A percentile compares a stretch with the other conserved stretches of the same genome.
Evolutionary conservation across 2,797 vertebrate species (phyloP).

Genomic region (Siniperca undulata): DNA sequence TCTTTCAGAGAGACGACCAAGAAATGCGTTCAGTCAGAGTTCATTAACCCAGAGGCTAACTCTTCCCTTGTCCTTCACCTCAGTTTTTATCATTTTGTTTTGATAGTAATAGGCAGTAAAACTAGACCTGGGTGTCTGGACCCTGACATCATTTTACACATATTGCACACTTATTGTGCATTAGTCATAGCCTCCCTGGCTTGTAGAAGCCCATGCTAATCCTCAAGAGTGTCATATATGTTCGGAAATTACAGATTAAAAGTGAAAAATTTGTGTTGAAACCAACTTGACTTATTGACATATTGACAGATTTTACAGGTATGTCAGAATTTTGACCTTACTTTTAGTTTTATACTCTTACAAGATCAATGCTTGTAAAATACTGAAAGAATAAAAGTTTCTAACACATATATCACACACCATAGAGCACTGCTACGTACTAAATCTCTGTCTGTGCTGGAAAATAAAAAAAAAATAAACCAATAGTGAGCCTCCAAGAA

Average conservation of each 20-base stretch:
- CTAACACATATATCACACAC: not conserved
- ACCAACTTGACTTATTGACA: not conserved
- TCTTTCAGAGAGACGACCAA: constrained; percentile 15
- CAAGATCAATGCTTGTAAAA: not conserved
- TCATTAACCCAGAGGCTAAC: constrained; percentile 69
- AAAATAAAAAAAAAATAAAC: not conserved
- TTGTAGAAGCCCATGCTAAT: not conserved
- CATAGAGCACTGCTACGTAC: not conserved
- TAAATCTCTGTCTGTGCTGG: not conserved
- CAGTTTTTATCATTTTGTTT: constrained; percentile 76
- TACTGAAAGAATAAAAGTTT: not conserved
- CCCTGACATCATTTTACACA: constrained; percentile 72
- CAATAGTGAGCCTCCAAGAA: not conserved
- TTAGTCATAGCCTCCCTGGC: constrained; percentile 37
- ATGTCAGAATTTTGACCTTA: not conserved
- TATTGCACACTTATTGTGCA: constrained; percentile 35
- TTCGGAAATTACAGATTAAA: not conserved
- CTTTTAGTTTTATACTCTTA: not conserved
- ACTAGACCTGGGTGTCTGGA: constrained; percentile 57
- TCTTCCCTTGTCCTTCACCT: constrained; percentile 81
- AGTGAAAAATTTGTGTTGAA: not conserved
- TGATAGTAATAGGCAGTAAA: constrained; percentile 79
- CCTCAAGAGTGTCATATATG: not conserved
- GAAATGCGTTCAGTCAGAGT: constrained; percentile 52
- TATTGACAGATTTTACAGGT: not conserved